Conservation (phyloP, 2,888 invertebrate species). For the Gari tellinella region DNA sequence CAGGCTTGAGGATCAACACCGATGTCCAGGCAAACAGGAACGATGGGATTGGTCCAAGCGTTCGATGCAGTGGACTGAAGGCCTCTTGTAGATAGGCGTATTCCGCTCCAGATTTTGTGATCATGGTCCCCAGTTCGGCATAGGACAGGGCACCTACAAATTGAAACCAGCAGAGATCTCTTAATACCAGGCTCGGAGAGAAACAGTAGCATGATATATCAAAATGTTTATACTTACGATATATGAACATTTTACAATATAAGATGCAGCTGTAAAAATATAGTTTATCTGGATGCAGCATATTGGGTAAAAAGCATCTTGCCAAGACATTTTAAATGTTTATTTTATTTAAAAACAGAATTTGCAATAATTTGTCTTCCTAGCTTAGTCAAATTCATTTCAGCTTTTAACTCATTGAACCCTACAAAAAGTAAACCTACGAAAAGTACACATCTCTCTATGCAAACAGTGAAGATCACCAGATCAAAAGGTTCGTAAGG, state of each 20-base stretch:
- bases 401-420: too few relatives aligned
- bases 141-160: conserved; percentile 90
- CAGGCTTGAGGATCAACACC: conserved; percentile 82
- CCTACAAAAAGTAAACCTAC: too few relatives aligned
- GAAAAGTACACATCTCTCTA: too few relatives aligned
- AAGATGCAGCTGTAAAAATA: too few relatives aligned
- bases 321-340: too few relatives aligned
- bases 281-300: too few relatives aligned
- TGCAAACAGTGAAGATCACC: too few relatives aligned
- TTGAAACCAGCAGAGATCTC: conserved; percentile 7
- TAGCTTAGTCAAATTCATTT: too few relatives aligned
- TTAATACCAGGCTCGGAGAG: not conserved
- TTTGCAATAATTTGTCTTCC: too few relatives aligned
- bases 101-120: conserved; percentile 92
- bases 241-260: not conserved
- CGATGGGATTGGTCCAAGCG: conserved; percentile 85
- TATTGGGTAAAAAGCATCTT: too few relatives aligned
- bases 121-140: conserved; percentile 92
- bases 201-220: not conserved
- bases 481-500: too few relatives aligned
- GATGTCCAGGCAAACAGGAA: conserved; percentile 87
- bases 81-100: conserved; percentile 88
- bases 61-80: conserved; percentile 63
- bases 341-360: too few relatives aligned
- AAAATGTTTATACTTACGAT: not conserved